Evolutionary conservation across 2,113 vertebrate species (phyloP).

Genomic region (Forbesichthys papilliferus): DNA sequence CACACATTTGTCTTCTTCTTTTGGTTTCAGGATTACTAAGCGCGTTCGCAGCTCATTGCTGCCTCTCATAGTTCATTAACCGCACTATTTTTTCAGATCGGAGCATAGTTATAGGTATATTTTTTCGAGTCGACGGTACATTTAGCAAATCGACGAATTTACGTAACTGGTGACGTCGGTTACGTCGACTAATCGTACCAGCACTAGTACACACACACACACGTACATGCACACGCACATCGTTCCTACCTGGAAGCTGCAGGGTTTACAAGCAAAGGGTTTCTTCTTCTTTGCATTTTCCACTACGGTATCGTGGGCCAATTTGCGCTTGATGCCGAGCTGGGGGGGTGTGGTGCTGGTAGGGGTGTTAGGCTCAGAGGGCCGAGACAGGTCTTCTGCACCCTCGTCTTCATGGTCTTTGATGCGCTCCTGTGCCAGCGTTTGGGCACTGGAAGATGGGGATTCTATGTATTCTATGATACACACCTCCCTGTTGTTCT

Average conservation of each 20-base stretch:
- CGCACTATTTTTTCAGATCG: too few species aligned
- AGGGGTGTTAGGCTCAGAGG: not conserved
- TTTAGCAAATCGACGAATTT: too few species aligned
- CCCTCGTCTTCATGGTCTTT: conserved; percentile 1
- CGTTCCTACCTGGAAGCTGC: conserved; percentile 76
- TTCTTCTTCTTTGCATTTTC: conserved; percentile 86
- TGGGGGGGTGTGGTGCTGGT: conserved; percentile 19
- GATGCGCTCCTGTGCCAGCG: not conserved
- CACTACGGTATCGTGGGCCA: conserved; percentile 41
- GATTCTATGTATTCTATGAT: conserved; percentile 56
- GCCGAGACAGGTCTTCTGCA: conserved; percentile 43
- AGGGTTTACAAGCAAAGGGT: conserved; percentile 93
- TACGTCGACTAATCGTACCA: too few species aligned
- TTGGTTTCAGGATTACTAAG: too few species aligned
- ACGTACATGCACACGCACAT: too few species aligned
- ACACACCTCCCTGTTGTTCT: conserved; percentile 47
- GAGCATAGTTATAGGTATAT: too few species aligned
- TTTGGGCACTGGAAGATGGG: not conserved
- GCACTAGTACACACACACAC: too few species aligned
- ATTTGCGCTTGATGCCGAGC: conserved; percentile 50
- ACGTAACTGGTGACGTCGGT: too few species aligned
- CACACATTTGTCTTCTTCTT: too few species aligned
- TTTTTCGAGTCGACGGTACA: too few species aligned
- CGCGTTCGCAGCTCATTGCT: too few species aligned
- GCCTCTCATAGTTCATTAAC: too few species aligned